Evolutionary conservation across 2,797 vertebrate species (phyloP).

Genomic region (Neosalanx taihuensis): DNA sequence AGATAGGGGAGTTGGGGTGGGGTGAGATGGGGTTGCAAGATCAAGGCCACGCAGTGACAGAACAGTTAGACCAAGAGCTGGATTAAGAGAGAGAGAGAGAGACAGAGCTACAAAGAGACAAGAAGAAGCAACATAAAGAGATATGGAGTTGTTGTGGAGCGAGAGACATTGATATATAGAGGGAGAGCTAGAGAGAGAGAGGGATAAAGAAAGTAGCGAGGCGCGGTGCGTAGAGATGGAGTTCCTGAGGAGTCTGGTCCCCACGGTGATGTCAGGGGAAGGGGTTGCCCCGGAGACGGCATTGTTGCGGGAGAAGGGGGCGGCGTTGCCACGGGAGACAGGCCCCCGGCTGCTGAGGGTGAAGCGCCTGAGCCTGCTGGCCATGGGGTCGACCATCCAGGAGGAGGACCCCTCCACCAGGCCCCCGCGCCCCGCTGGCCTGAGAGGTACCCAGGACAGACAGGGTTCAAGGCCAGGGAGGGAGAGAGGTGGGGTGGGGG

Average conservation of each 20-base stretch:
- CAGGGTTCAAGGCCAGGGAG: background rate
- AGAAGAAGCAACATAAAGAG: background rate
- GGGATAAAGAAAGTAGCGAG: conserved; percentile 32
- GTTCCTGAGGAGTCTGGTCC: conserved; percentile 90
- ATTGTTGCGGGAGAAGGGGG: conserved; percentile 67
- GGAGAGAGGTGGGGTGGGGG: too few species aligned
- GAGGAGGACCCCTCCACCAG: conserved; percentile 60
- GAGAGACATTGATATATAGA: conserved; percentile 21
- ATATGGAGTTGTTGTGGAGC: conserved; percentile 21
- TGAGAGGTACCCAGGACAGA: conserved; percentile 70
- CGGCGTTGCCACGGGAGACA: conserved; percentile 62
- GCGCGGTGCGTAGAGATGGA: conserved; percentile 74
- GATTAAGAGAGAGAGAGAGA: background rate
- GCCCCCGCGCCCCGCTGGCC: conserved; percentile 42
- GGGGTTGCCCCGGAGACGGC: conserved; percentile 63
- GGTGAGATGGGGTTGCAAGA: background rate
- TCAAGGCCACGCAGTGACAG: background rate
- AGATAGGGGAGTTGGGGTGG: background rate
- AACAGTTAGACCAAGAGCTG: background rate
- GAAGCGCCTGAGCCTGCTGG: conserved; percentile 77
- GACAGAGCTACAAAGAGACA: background rate
- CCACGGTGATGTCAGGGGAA: conserved; percentile 77
- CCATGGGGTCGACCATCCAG: conserved; percentile 79
- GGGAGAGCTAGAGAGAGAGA: conserved; percentile 28
- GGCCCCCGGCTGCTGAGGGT: conserved; percentile 85